Evolutionary conservation across 1,140 invertebrate species (phyloP), one percentile per base, ranked within the genome.

Genomic region (Agrilus planipennis): DNA sequence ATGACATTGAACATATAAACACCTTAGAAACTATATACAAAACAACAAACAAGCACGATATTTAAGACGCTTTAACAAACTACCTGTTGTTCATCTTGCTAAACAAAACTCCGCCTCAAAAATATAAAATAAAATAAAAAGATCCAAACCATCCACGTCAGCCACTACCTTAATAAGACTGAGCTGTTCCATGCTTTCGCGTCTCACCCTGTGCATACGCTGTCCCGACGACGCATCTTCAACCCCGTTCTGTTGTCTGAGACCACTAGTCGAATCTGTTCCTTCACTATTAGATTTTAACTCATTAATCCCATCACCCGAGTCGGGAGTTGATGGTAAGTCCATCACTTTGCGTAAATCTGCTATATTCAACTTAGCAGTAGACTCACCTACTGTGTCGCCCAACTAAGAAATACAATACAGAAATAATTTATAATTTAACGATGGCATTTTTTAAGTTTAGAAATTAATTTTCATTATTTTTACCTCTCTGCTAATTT

Each of bases 181-280:
- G 65, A 96, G 75, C 59, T 93, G 89, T 62, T 95, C 91, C 92
- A 96, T 96, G 63, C 89, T 93, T 60, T 89, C 81, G 39, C 91
- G 72, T 51, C 89, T 75, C 39, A 88, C 77, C 49, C 84, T 74
- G 27, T 62, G 63, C 40, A 59, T 55, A 28, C 35, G 49, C 17
- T 39, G 29, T 11, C 36, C 20, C 3, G 52, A 41, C 11, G 47
- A 35, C 12, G 37, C 18, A 20, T 3, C 15, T 4, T 36, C 34
- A 11, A 12, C 12, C 2, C 39, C 25, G 15, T 14, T 15, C 23
- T 42, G 43, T 7, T 37, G 27, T 20, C 46, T 46, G 5, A 37
- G 21, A 9, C 46, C 37, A n/a, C 46, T 45, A 23, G 47, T 52
- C 10, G 49, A 29, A 10, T 37, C 34, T 7, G 49, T 25, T 7